phyloP scores from a whole-genome alignment of 2,113 vertebrate genomes.

The Erinaceus europaeus region DNA sequence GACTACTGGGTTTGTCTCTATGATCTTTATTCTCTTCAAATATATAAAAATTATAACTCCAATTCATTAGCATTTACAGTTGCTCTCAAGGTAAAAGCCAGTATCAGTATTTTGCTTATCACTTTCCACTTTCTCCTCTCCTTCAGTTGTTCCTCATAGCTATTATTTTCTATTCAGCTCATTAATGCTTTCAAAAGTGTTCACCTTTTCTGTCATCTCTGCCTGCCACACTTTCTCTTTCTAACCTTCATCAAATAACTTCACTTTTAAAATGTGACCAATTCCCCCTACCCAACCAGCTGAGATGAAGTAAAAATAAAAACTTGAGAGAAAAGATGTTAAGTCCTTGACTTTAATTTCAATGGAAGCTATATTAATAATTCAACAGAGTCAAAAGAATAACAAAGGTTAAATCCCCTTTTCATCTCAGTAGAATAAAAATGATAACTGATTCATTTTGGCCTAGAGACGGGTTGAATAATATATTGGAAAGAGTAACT shows the following conservation, averaged over 20 bases:
- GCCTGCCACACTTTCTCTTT: neutral
- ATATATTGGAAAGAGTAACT: neutral
- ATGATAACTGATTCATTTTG: neutral
- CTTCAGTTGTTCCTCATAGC: neutral
- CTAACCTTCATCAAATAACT: neutral
- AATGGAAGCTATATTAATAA: neutral
- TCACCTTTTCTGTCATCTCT: no score
- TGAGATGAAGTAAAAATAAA: constrained; percentile 12
- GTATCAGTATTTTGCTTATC: neutral
- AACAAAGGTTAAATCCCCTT: neutral
- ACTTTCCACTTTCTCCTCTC: neutral
- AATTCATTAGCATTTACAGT: neutral
- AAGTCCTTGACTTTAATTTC: neutral
- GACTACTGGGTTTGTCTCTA: neutral
- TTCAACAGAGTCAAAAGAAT: neutral
- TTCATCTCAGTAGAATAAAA: neutral
- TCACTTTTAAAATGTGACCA: neutral
- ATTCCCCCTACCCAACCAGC: neutral
- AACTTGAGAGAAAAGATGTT: neutral
- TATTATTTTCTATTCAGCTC: constrained; percentile 1
- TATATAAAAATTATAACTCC: neutral
- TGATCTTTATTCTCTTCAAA: neutral
- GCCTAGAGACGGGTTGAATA: neutral
- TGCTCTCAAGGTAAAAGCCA: neutral
- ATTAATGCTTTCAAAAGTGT: constrained; percentile 17